Base-by-base conservation (phyloP, 2,113 vertebrate species). In the Anolis sagrei region DNA sequence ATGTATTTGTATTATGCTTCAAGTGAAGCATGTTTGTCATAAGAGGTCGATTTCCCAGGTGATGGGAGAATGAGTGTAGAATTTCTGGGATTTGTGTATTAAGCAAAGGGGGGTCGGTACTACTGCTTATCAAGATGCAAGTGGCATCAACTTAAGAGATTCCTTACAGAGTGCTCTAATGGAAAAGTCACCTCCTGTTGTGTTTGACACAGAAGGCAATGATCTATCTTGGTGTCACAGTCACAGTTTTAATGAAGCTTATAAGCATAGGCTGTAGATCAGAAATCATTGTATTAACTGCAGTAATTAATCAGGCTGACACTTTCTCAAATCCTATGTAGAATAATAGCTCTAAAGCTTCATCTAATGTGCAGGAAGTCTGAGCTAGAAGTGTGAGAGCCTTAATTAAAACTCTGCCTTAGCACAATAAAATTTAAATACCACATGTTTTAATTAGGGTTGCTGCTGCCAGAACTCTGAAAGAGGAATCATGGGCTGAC, bases 271-370 rank as follows among this genome's bases (percentile, higher is more conserved):
- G 81, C 81, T 90, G 10, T 77, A 58, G 74, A 74, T 93, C 88
- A 89, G 87, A 94, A 90, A 93, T 94, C 89, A 79, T 81, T 51
- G 86, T 85, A 86, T 88, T 93, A 93, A 94, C 87, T 89, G 90
- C 92, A 83, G 74, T 91, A 86, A 34, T 92, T 88, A 84, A 88
- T 93, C 87, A 92, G 89, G 66, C 74, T 90, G 78, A 89, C 90
- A 90, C 83, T 49, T 92, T 89, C 89, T 90, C 70, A 92, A 92
- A 78, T 87, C 84, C 79, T 83, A 86, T 32, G 51, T 83, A 89
- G 90, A 70, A 87, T 36, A 90, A 81, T 36, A 90, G 51, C 32
- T 75, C 87, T 36, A 54, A 83, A 75, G 39, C 58, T 11, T 3
- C 1, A 83, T 81, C 89, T 91, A 62, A 83, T 83, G 23, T 87